Base-by-base conservation (phyloP, 2,113 vertebrate species). In the Thinocorus orbignyianus region DNA sequence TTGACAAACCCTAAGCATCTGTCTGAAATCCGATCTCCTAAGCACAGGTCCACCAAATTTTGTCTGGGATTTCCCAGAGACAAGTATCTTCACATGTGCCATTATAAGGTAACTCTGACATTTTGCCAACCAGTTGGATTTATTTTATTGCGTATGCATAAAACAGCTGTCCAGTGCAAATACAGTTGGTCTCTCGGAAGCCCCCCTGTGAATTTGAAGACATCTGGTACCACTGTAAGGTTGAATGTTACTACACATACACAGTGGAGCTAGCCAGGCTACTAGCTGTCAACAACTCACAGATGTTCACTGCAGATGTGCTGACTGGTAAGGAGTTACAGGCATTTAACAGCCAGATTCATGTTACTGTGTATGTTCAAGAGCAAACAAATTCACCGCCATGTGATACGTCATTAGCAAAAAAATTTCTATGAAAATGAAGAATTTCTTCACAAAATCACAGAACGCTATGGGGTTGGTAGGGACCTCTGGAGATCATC, bases 291-390 rank as follows among this genome's bases (percentile, higher is more conserved):
- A 86, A 19, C 35, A 65, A 92, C 58, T 54, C 7, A 1, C 66
- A 61, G 58, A 37, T 1, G 3, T 55, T 79, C 30, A 9, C 35
- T 83, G 74, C 58, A 81, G 46, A 69, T 65, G 39, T 31, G 28
- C 48, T 60, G 31, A 58, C 24, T 2, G 1, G 17, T 82, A 72
- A 54, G 44, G 26, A 86, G 13, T 52, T 65, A 60, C 54, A 76
- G 35, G 14, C 37, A 31, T 68, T 60, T 57, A 12, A 13, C 13
- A 82, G 52, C 9, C 52, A 55, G 46, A 42, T 64, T 84, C 42
- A 48, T 3, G 1, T 78, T n/a, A 37, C 54, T 72, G 3, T 0
- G 0, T 23, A 15, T 15, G 33, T 23, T 72, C 49, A 35, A 24
- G 4, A 68, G n/a, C 20, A 85, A 93, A 76, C 5, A 78, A 87